Evolutionary conservation across 2,888 invertebrate species (phyloP).

Genomic region (Drosophila stalkeri): DNA sequence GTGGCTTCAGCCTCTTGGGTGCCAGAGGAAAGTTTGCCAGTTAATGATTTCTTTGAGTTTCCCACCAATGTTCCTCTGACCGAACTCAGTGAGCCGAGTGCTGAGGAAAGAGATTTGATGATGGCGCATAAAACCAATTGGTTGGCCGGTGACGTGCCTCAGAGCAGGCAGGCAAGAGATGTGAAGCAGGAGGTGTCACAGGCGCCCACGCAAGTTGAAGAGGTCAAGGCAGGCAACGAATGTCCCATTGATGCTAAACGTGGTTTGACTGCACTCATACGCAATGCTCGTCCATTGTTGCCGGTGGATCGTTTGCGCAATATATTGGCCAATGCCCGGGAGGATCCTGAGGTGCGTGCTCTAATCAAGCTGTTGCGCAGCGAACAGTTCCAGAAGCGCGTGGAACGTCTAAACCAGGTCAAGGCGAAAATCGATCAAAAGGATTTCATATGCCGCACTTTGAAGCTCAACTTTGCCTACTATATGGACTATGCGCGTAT

Average conservation of each 20-base stretch:
- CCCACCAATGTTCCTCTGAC: background rate
- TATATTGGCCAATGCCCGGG: constrained; percentile 59
- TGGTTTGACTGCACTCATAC: constrained; percentile 67
- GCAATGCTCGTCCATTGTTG: constrained; percentile 57
- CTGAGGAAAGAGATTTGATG: constrained; percentile 30
- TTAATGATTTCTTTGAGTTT: constrained; percentile 16
- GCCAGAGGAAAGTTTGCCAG: constrained; percentile 14
- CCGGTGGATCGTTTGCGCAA: constrained; percentile 61
- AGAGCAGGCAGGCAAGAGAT: constrained; percentile 5
- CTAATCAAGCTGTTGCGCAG: constrained; percentile 55
- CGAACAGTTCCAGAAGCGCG: constrained; percentile 42
- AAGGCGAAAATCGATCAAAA: constrained; percentile 53
- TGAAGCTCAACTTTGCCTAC: constrained; percentile 66
- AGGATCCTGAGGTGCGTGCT: constrained; percentile 65
- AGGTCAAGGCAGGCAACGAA: constrained; percentile 22
- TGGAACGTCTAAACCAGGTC: constrained; percentile 42
- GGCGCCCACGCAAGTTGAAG: background rate
- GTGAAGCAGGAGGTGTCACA: background rate
- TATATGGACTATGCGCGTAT: constrained; percentile 43
- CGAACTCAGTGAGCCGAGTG: constrained; percentile 37
- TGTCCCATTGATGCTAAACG: constrained; percentile 57
- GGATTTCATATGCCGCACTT: constrained; percentile 60
- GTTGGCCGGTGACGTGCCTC: constrained; percentile 29
- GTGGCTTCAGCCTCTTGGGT: constrained; percentile 31
- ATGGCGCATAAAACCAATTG: constrained; percentile 51